Base-by-base conservation (phyloP, 2,797 vertebrate genomes). In the Menidia menidia region DNA sequence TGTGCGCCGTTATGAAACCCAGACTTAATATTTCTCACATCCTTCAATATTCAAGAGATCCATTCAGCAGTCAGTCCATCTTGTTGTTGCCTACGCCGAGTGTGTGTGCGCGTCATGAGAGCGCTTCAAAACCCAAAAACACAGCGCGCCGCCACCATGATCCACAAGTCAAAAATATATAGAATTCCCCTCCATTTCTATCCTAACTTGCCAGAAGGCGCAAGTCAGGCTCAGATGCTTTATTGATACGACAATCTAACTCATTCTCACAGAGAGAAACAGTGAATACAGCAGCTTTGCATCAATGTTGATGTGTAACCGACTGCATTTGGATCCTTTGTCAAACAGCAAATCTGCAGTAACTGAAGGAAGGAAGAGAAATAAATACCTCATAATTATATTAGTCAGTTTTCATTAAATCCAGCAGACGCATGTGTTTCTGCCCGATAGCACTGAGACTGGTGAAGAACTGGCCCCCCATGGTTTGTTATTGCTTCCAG, bases 21-120 rank as follows among this genome's bases (percentile, higher is more conserved):
- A 85, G 57, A 75, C 73, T 84, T 91, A 81, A 87, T 91, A 84
- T 86, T 88, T 89, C 85, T 91, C 84, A 86, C 85, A 89, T 90
- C 83, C 85, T 83, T 82, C 75, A 61, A 91, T 88, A 88, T 74
- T 65, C 69, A 55, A 51, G 35, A 75, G n/a, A 53, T 43, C 57
- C 52, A 64, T 19, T 44, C 31, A 39, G 55, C 44, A 39, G 64
- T 69, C 25, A 12, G 42, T 73, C 50, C 47, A 48, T 58, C 35
- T 19, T 7, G 13, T 8, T 56, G 32, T 48, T 44, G 50, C 64
- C 39, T n/a, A 16, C 16, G 35, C 18, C 4, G 1, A 25, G 6
- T 16, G 10, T n/a, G 44, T 25, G 1, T 2, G 16, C 19, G 18
- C 30, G 43, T n/a, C 0, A 12, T 13, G 8, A 32, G 52, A 57